Percentiles rank a stretch among this genome's conserved stretches.
phyloP scores from a whole-genome alignment of 1,140 invertebrate genomes.

The Procambarus virginalis region DNA sequence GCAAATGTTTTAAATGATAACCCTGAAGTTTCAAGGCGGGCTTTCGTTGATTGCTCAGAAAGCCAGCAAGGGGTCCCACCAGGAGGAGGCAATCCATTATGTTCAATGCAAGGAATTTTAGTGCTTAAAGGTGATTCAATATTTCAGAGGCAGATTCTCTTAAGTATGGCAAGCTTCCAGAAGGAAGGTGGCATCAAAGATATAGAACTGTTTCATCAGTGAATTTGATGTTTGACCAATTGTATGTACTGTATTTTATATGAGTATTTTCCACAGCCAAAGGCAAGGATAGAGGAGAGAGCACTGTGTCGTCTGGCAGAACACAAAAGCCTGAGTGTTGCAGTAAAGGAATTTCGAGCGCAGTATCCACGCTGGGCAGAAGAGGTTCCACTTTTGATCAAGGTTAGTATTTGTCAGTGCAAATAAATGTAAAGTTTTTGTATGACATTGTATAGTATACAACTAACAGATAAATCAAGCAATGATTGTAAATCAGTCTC shows the following conservation, averaged over 20 bases:
- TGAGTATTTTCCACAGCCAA: slow-evolving; percentile 14
- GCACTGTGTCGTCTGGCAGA: slow-evolving; percentile 31
- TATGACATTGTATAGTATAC: too few species aligned
- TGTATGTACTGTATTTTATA: not conserved
- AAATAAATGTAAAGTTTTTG: not conserved
- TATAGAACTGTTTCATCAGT: not conserved
- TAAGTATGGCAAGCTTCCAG: not conserved
- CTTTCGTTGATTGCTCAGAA: too few species aligned
- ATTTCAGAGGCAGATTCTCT: not conserved
- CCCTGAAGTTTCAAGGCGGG: too few species aligned
- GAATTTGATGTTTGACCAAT: not conserved
- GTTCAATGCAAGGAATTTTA: not conserved
- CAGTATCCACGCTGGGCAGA: slow-evolving; percentile 8
- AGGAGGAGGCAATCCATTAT: too few species aligned
- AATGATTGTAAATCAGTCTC: too few species aligned
- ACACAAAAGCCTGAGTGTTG: slow-evolving; percentile 26
- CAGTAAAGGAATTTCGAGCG: not conserved
- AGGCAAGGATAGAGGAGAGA: slow-evolving; percentile 35
- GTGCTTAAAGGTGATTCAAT: not conserved
- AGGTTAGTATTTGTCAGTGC: not conserved
- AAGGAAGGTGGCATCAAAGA: not conserved
- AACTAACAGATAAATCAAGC: too few species aligned
- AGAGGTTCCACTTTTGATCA: slow-evolving; percentile 23
- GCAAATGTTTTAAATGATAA: too few species aligned
- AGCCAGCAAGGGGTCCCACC: too few species aligned